Base-by-base conservation (phyloP, 1,140 invertebrate genomes). In the Papilio xuthus region DNA sequence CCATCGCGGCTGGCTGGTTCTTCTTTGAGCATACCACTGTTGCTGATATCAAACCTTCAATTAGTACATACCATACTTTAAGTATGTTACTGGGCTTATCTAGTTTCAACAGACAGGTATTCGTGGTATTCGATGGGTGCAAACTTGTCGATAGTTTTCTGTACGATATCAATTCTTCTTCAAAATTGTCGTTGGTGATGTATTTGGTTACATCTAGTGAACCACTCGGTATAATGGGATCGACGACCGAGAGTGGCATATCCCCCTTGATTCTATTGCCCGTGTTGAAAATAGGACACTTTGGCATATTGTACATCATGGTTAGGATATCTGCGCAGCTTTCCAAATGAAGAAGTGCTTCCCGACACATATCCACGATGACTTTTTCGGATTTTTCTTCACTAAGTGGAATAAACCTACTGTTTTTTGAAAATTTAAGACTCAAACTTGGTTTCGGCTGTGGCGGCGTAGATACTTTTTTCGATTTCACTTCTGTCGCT, bases 261-360 rank as follows among this genome's bases (percentile, higher is more conserved):
- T 97, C 96, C 1, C 97, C 95, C 87, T 97, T 97, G 79, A 98
- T 97, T 88, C 97, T 96, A 84, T 98, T 97, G 0, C 97, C 97
- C 13, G 98, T 97, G 90, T 98, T 97, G 87, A 99, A 99, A 70
- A 97, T 97, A 0, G 98, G 98, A 91, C 98, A 98, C 81, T 97
- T 97, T 20, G 98, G 98, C 98, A 99, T 99, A 85, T 96, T 96
- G 91, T 98, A 98, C 97, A 99, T 99, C 83, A 97, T 97, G 1
- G 97, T 96, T 41, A 99, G 93, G 79, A 99, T 98, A 79, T 96
- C 96, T 80, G 96, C 97, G 88, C 97, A 98, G 82, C 96, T 97
- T 84, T 98, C 95, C 18, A 99, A 94, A 84, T 98, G 98, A 80
- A 97, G 97, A 2, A 99, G 90, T 7, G 98, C 97, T 84, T 98